phyloP scores from a whole-genome alignment of 2,888 invertebrate genomes.

The Abrostola triplasia region DNA sequence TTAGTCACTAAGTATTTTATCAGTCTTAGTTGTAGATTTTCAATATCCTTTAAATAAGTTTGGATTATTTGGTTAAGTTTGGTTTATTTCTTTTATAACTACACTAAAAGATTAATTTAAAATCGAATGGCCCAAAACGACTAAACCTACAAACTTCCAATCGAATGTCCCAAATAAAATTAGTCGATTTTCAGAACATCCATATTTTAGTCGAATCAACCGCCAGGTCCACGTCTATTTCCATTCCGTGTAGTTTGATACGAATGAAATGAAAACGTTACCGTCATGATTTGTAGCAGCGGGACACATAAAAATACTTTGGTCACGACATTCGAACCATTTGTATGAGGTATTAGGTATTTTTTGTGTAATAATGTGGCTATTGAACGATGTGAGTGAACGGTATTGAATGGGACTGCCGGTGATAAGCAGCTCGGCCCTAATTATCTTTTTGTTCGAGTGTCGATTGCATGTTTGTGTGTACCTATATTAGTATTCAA shows the following conservation, averaged over 20 bases:
- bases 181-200: background rate
- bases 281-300: slow-evolving; percentile 45
- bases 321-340: slow-evolving; percentile 51
- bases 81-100: too few relatives aligned
- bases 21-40: too few relatives aligned
- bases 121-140: too few relatives aligned
- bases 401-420: too few relatives aligned
- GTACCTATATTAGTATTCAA: too few relatives aligned
- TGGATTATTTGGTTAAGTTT: too few relatives aligned
- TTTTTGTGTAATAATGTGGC: slow-evolving; percentile 16
- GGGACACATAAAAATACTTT: slow-evolving; percentile 32
- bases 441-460: too few relatives aligned
- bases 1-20: too few relatives aligned
- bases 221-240: slow-evolving; percentile 19
- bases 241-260: slow-evolving; percentile 33
- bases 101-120: too few relatives aligned
- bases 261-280: slow-evolving; percentile 51
- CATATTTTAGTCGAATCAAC: slow-evolving; percentile 9
- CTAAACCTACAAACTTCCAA: background rate
- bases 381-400: background rate
- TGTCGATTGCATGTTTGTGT: too few relatives aligned
- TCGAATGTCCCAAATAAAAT: background rate
- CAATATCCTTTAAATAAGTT: too few relatives aligned
- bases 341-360: slow-evolving; percentile 10
- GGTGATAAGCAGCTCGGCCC: too few relatives aligned